Conservation (phyloP, 1,140 invertebrate genomes). For the Platyura marginata region DNA sequence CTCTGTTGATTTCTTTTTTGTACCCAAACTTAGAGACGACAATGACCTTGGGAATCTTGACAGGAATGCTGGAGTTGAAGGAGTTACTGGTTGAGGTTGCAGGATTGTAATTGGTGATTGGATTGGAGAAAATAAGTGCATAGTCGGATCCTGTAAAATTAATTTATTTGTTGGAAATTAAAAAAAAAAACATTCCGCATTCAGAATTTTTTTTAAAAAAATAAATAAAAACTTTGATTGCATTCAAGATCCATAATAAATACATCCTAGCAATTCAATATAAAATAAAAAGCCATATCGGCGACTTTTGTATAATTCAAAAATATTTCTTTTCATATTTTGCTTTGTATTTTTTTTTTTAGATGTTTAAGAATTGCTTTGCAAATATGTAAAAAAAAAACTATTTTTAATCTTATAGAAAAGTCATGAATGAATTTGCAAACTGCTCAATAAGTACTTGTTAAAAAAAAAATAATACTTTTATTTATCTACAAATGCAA, state of each 20-base stretch:
- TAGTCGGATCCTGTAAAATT: background rate
- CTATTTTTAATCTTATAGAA: no score
- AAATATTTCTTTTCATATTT: no score
- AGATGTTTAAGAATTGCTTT: no score
- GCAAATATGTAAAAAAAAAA: no score
- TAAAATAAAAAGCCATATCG: no score
- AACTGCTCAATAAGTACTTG: no score
- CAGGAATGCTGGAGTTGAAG: slow-evolving; percentile 22
- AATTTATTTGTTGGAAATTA: background rate
- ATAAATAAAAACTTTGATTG: background rate
- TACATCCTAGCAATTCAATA: no score
- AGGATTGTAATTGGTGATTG: background rate
- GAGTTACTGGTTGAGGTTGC: slow-evolving; percentile 10
- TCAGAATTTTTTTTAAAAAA: background rate
- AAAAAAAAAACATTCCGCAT: background rate
- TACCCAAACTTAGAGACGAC: slow-evolving; percentile 26
- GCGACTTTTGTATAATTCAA: no score
- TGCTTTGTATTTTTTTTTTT: no score
- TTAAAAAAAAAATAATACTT: no score
- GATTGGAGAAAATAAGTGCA: background rate
- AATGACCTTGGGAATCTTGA: slow-evolving; percentile 33
- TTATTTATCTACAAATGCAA: no score
- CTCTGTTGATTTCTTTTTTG: slow-evolving; percentile 18
- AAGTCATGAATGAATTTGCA: no score
- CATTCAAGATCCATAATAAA: background rate